Evolutionary conservation across 2,113 vertebrate genomes (phyloP).

Genomic region (Calidris pygmaea): DNA sequence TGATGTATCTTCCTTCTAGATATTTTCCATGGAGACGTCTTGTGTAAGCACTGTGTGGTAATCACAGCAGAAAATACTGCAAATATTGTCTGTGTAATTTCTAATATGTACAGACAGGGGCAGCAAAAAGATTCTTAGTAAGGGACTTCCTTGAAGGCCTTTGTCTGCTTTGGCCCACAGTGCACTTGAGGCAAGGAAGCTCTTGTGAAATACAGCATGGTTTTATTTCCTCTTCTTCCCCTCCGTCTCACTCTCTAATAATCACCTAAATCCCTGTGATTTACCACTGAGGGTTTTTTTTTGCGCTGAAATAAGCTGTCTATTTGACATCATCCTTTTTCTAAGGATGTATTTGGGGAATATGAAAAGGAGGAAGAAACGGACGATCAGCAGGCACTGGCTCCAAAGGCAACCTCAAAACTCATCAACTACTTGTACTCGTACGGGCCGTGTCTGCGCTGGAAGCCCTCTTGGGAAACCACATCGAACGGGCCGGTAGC

Average conservation of each 20-base stretch:
- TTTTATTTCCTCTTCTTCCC: not conserved
- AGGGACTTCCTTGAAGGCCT: not conserved
- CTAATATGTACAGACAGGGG: conserved; percentile 13
- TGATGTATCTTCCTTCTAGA: not conserved
- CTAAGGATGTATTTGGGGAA: not conserved
- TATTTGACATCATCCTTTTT: not conserved
- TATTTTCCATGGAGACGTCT: not conserved
- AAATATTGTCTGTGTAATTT: not conserved
- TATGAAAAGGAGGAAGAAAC: not conserved
- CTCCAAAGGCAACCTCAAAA: not conserved
- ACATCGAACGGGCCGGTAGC: rapidly evolving
- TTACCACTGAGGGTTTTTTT: not conserved
- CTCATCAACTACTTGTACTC: not conserved
- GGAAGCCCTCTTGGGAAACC: not conserved
- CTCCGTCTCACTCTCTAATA: not conserved
- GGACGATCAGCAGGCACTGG: not conserved
- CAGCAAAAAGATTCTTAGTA: conserved; percentile 25
- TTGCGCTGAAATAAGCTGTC: not conserved
- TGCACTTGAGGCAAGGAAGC: not conserved
- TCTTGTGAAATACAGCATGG: not conserved
- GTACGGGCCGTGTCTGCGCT: not conserved
- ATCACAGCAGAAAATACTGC: not conserved
- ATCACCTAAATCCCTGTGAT: not conserved
- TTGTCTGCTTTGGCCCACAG: not conserved
- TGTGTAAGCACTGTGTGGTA: not conserved